Evolutionary conservation across 2,888 invertebrate species (phyloP).

Genomic region (Hirtodrosophila confusa): DNA sequence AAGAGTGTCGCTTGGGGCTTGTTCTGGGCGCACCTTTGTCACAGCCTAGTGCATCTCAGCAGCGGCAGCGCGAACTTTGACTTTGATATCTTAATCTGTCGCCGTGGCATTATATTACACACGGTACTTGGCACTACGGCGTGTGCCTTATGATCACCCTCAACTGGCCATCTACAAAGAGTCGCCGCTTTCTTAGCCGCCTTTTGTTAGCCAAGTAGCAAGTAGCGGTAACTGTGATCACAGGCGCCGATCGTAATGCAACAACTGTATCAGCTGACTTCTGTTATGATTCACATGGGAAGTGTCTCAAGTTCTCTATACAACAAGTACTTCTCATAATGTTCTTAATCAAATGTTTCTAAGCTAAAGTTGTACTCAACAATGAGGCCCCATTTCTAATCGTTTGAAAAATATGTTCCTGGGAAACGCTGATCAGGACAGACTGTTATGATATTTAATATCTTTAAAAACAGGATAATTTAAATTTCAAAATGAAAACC

Average conservation of each 20-base stretch:
- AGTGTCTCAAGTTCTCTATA: conserved; percentile 7
- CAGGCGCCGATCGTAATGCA: conserved; percentile 59
- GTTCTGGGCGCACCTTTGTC: conserved; percentile 61
- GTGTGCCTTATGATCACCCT: conserved; percentile 71
- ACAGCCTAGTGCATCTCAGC: conserved; percentile 64
- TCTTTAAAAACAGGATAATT: too few species aligned
- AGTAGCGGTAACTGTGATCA: conserved; percentile 74
- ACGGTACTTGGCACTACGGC: conserved; percentile 36
- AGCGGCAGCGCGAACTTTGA: conserved; percentile 69
- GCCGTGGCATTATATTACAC: conserved; percentile 68
- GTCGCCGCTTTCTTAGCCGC: conserved; percentile 61
- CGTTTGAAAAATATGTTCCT: too few species aligned
- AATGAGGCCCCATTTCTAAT: too few species aligned
- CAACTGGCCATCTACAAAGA: conserved; percentile 58
- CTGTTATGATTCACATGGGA: conserved; percentile 43
- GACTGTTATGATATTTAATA: too few species aligned
- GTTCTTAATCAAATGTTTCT: not conserved
- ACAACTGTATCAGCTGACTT: conserved; percentile 45
- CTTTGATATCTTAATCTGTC: conserved; percentile 80
- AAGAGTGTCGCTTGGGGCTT: conserved; percentile 60
- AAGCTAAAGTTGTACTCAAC: too few species aligned
- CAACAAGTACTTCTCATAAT: not conserved
- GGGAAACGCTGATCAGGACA: too few species aligned
- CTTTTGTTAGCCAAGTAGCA: conserved; percentile 65
- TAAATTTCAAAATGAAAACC: too few species aligned